Evolutionary conservation across 2,888 invertebrate genomes (phyloP).

Genomic region (Dynastes tityus): DNA sequence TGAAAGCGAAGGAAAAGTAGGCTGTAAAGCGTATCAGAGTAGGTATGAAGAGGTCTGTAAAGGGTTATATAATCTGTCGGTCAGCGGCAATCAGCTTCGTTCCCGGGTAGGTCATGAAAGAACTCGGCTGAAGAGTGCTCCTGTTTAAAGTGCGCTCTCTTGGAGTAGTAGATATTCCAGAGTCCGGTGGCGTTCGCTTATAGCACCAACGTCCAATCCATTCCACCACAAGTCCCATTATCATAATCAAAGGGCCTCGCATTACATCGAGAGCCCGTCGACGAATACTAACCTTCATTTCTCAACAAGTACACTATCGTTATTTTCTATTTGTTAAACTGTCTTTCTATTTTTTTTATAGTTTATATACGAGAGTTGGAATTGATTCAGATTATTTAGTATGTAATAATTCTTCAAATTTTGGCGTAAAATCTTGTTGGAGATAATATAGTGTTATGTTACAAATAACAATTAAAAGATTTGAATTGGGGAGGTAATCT

Average conservation of each 20-base stretch:
- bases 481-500: too few relatives aligned
- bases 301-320: background rate
- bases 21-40: constrained; percentile 51
- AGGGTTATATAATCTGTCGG: constrained; percentile 63
- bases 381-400: background rate
- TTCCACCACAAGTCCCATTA: constrained; percentile 53
- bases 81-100: constrained; percentile 59
- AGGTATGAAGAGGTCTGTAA: constrained; percentile 57
- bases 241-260: constrained; percentile 59
- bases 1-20: constrained; percentile 46
- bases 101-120: constrained; percentile 58
- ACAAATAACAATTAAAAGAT: too few relatives aligned
- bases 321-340: background rate
- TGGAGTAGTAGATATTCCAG: constrained; percentile 55
- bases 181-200: constrained; percentile 56
- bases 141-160: constrained; percentile 56
- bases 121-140: constrained; percentile 57
- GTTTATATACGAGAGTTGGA: background rate
- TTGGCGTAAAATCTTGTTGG: background rate
- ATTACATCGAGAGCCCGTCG: constrained; percentile 56
- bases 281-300: constrained; percentile 16
- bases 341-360: background rate
- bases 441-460: too few relatives aligned
- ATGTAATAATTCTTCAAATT: background rate
- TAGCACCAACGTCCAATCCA: constrained; percentile 37